Conservation (phyloP, 2,113 vertebrate species). For the Megaceryle maxima region DNA sequence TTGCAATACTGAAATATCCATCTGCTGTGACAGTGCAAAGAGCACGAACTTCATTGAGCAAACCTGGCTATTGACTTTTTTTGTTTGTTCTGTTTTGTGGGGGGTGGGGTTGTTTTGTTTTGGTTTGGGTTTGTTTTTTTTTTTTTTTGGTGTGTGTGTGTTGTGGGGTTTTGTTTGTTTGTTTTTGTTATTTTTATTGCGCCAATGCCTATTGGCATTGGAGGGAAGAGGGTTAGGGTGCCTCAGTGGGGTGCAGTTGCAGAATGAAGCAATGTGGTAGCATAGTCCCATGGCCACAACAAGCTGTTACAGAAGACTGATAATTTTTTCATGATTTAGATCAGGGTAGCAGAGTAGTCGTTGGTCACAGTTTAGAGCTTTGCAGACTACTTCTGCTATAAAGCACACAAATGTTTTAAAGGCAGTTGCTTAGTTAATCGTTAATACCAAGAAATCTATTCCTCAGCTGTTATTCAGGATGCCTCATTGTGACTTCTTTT, state of each 20-base stretch:
- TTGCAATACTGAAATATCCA: neutral
- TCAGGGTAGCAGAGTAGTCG: neutral
- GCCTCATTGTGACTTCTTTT: neutral
- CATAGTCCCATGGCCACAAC: neutral
- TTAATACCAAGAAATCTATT: neutral
- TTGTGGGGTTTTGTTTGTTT: no score
- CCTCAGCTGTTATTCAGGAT: neutral
- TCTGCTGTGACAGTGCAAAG: neutral
- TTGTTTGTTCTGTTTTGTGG: no score
- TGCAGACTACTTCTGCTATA: neutral
- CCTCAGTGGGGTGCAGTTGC: neutral
- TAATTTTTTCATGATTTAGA: neutral
- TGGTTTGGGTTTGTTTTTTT: no score
- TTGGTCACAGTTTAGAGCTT: neutral
- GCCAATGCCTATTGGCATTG: no score
- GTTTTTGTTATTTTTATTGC: neutral
- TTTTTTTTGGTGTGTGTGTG: no score
- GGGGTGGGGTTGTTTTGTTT: no score
- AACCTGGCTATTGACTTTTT: neutral
- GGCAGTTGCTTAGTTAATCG: neutral
- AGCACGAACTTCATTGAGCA: rapidly evolving
- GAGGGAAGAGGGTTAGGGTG: neutral
- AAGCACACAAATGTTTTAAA: neutral
- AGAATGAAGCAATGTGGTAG: neutral
- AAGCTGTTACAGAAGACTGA: neutral